Evolutionary conservation across 1,140 invertebrate species (phyloP), one percentile per base, ranked within the genome.

Genomic region (Centruroides vittatus): DNA sequence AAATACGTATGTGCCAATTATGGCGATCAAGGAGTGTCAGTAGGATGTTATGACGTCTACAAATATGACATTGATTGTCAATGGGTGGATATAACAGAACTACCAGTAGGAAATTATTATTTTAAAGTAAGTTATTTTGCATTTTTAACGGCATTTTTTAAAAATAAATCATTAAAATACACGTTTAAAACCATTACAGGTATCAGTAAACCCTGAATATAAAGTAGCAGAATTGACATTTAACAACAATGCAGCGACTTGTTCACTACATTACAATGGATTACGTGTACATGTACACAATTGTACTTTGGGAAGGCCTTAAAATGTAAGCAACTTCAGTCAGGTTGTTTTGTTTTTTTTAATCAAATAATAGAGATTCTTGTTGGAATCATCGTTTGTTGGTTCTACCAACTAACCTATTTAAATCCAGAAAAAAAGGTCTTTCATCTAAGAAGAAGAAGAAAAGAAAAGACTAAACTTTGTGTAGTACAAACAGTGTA

Each of bases 41-140:
- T 94, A 0, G 94, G 94, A 63, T 97, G 93, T 73, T 89, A 88
- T 3, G 94, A 97, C 70, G 86, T 93, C 60, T 98, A 98, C 73
- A 81, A 86, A 63, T 86, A 88, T 71, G 93, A 93, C 69, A 88
- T 97, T 53, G 93, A 98, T 73, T 98, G 93, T 71, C 93, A 97
- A 71, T 97, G 93, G 94, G 86, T 98, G 47, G 94, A 98, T 71
- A 89, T 98, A 12, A 86, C 91, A 0, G 93, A 96, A 66, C 75
- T 97, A 3, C 74, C 76, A 23, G 85, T 86, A 0, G 93, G 93
- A 54, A 74, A 83, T 9, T 98, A 96, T 71, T 85, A 81, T 5
- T 83, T 96, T 62, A 90, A 92, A 80, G 89, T 84, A 72, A 72
- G 68, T 8, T 51, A 11, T 49, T 49, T 11, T 49, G 10, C n/a